Conservation (phyloP, 2,113 vertebrate genomes). For the Eidolon helvum region DNA sequence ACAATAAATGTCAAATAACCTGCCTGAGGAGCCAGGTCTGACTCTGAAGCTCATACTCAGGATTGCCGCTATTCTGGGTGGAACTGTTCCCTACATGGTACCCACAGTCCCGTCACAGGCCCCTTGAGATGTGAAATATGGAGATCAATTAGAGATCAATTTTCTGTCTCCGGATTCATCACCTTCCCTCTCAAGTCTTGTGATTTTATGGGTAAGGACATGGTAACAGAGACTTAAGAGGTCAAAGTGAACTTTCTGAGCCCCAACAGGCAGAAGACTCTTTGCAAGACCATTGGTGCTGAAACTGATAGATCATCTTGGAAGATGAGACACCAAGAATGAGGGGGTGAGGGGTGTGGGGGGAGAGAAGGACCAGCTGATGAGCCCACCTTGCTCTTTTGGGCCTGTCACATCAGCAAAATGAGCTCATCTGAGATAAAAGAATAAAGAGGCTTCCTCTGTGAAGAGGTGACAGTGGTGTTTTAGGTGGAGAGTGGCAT, state of each 20-base stretch:
- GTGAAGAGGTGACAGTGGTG: background rate
- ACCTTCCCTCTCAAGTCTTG: background rate
- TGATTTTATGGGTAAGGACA: background rate
- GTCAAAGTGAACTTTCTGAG: background rate
- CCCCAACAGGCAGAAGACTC: background rate
- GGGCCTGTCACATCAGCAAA: background rate
- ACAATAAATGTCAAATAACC: background rate
- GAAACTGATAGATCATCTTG: background rate
- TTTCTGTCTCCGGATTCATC: background rate
- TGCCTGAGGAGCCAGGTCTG: background rate
- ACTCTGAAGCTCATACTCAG: background rate
- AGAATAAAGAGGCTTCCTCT: background rate
- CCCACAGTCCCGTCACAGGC: background rate
- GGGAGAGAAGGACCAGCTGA: background rate
- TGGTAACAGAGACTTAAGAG: background rate
- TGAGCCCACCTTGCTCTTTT: background rate
- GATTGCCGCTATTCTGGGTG: background rate
- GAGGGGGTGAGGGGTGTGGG: too few species aligned
- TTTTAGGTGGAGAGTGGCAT: background rate
- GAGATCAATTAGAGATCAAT: background rate
- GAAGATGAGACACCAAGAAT: background rate
- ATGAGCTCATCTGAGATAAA: background rate
- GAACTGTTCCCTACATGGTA: background rate
- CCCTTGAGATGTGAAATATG: background rate
- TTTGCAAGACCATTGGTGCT: background rate